Evolutionary conservation across 2,113 vertebrate species (phyloP).

Genomic region (Oophaga pumilio): DNA sequence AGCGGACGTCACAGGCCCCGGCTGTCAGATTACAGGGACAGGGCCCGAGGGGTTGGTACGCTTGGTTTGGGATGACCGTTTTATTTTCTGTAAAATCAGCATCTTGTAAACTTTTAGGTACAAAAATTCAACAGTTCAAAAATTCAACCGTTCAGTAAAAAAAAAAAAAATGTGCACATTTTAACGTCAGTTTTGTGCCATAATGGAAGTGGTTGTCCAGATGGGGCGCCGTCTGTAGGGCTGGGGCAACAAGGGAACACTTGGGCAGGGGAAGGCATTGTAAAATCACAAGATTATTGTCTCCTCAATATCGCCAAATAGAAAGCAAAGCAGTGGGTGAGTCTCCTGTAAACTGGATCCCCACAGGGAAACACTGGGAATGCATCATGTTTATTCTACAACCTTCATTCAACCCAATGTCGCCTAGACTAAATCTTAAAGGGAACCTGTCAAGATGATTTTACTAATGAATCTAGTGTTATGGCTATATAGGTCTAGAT

Average conservation of each 20-base stretch:
- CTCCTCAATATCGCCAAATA: background rate
- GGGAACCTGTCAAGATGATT: too few relatives aligned
- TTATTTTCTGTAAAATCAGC: constrained; percentile 75
- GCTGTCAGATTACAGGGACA: constrained; percentile 89
- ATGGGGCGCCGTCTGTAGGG: too few relatives aligned
- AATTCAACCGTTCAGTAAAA: background rate
- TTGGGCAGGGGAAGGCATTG: background rate
- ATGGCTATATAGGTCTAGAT: too few relatives aligned
- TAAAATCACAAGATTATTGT: background rate
- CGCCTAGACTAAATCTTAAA: too few relatives aligned
- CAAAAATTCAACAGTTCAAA: background rate
- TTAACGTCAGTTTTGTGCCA: background rate
- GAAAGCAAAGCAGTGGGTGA: background rate
- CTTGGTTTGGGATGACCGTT: constrained; percentile 84
- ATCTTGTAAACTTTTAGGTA: background rate
- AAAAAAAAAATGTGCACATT: too few relatives aligned
- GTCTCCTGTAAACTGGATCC: too few relatives aligned
- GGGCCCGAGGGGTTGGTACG: constrained; percentile 84
- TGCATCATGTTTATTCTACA: too few relatives aligned
- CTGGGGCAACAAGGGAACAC: background rate
- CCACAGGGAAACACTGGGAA: too few relatives aligned
- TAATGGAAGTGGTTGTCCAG: too few relatives aligned
- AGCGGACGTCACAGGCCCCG: constrained; percentile 81
- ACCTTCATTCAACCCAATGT: too few relatives aligned
- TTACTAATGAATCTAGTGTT: too few relatives aligned